Evolutionary conservation across 2,113 vertebrate species (phyloP), one percentile per base, ranked within the genome.

Genomic region (Corythornis madagascariensis): DNA sequence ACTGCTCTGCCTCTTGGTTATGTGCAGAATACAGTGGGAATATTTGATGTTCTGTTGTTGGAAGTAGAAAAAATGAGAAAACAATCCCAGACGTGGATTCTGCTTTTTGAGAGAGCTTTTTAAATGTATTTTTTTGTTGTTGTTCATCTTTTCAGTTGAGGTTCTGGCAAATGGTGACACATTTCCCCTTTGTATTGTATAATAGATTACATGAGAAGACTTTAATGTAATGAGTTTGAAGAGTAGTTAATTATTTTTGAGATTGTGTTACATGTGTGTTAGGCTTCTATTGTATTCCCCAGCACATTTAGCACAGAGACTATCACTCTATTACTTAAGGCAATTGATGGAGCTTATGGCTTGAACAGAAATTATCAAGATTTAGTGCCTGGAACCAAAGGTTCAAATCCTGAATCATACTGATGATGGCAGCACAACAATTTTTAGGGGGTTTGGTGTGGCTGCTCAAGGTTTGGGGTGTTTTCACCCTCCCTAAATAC

Each of bases 191-290:
- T 87, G 91, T 80, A 87, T 86, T 92, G 85, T 94, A 45, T 89
- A 85, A 90, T 83, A 92, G 94, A 93, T 96, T 95, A 95, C 79
- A 91, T 20, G 88, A 85, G 64, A 91, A 96, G 82, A n/a, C 52
- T 92, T 19, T 83, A 66, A 87, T 80, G 87, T 96, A 96, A 95
- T 96, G 92, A 94, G 91, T 89, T 93, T 76, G 60, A 96, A 74
- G 79, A 85, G 55, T 42, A 87, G 87, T 94, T 96, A 94, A 96
- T 95, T 92, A 93, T 96, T 93, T 96, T 77, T 89, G 91, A 92
- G 92, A 93, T 94, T 86, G 64, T 1, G 0, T 94, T 94, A 92
- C 87, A 65, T 8, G 35, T 83, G 70, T 38, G 5, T 47, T 72
- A 48, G 19, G 22, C 66, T 92, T 55, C 6, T 38, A 28, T 71